Conservation (phyloP, 2,113 vertebrate genomes). For the Morphnarchus princeps region DNA sequence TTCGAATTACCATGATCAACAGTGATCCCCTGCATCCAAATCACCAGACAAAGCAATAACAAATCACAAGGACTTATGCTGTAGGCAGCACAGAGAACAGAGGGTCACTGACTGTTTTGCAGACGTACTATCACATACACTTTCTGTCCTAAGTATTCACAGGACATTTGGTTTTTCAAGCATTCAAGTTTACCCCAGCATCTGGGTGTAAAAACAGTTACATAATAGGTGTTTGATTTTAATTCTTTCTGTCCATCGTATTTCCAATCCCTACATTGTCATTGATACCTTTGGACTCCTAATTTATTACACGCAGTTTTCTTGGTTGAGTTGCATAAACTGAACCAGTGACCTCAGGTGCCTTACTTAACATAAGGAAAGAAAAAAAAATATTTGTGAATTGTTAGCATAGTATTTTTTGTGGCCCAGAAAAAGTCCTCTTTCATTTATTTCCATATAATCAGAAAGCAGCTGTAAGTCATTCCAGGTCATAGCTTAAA, state of each 20-base stretch:
- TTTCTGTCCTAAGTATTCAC: background rate
- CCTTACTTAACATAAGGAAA: background rate
- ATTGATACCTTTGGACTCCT: background rate
- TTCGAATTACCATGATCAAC: conserved; percentile 7
- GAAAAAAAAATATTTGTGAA: no score
- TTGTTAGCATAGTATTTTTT: background rate
- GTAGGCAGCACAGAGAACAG: background rate
- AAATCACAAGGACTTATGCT: background rate
- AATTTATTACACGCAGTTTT: background rate
- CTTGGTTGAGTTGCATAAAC: background rate
- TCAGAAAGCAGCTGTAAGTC: background rate
- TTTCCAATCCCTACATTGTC: background rate
- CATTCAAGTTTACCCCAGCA: background rate
- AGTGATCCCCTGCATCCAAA: background rate
- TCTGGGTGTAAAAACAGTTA: background rate
- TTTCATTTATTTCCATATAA: background rate
- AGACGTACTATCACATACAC: background rate
- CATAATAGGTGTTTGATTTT: background rate
- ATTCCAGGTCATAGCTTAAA: background rate
- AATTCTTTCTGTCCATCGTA: background rate
- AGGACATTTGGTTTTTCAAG: background rate
- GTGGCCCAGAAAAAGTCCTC: background rate
- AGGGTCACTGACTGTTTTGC: background rate
- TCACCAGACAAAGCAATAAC: background rate
- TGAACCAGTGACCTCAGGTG: background rate